Evolutionary conservation across 2,797 vertebrate genomes (phyloP).

Genomic region (Botia almorhae): DNA sequence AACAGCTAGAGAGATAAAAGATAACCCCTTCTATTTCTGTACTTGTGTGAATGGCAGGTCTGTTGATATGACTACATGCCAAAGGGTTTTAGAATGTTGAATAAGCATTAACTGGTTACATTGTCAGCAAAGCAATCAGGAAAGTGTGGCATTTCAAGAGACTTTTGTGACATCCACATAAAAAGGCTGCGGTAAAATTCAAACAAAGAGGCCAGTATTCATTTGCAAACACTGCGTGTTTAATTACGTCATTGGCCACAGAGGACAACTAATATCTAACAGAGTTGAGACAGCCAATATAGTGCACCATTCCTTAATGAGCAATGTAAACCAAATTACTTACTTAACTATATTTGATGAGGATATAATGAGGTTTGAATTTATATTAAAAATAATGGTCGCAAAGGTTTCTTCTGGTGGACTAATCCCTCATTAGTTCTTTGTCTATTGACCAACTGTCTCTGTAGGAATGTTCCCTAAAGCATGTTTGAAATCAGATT

Average conservation of each 20-base stretch:
- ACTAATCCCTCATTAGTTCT: not conserved
- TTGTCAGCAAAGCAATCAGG: conserved; percentile 1
- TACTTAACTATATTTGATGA: not conserved
- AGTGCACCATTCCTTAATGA: conserved; percentile 15
- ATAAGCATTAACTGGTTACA: not conserved
- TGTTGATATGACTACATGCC: conserved; percentile 40
- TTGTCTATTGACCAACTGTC: not conserved
- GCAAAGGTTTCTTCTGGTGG: not conserved
- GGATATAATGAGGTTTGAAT: not conserved
- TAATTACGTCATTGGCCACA: conserved; percentile 16
- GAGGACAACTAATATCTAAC: conserved; percentile 20
- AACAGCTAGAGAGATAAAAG: conserved; percentile 39
- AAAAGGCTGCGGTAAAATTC: conserved; percentile 4
- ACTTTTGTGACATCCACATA: conserved; percentile 12
- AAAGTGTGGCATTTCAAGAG: conserved; percentile 14
- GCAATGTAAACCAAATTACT: conserved; percentile 14
- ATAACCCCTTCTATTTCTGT: conserved; percentile 36
- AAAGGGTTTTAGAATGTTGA: not conserved
- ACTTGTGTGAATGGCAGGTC: conserved; percentile 32
- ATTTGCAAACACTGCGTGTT: conserved; percentile 19
- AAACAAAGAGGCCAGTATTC: conserved; percentile 29
- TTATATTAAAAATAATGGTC: not conserved
- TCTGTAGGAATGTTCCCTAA: conserved; percentile 12
- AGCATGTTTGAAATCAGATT: conserved; percentile 22
- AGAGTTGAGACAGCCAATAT: conserved; percentile 21